Conservation (phyloP, 2,113 vertebrate species). For the Ondatra zibethicus region DNA sequence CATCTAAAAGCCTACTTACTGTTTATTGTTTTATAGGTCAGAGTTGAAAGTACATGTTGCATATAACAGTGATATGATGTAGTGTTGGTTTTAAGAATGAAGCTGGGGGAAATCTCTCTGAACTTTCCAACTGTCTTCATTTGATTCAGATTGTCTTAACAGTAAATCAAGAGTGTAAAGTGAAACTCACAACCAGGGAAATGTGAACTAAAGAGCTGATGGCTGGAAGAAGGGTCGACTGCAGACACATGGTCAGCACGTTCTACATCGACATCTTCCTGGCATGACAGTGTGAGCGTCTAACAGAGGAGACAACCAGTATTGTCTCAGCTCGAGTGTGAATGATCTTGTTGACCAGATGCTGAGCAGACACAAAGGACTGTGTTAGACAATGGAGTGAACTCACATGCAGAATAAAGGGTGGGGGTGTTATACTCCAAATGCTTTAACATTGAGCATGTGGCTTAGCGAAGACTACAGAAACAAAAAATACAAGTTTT, state of each 20-base stretch:
- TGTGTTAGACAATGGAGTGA: background rate
- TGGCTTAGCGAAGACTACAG: background rate
- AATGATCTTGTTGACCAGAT: background rate
- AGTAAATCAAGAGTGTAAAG: conserved; percentile 54
- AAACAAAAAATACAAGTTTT: background rate
- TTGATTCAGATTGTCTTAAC: conserved; percentile 34
- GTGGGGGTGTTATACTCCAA: background rate
- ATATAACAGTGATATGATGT: background rate
- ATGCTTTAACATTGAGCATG: background rate
- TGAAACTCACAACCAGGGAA: conserved; percentile 45
- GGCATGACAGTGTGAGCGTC: conserved; percentile 1
- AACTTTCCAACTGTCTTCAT: conserved; percentile 32
- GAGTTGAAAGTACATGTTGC: background rate
- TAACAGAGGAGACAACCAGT: conserved; percentile 27
- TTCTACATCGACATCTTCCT: background rate
- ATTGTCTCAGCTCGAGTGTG: conserved; percentile 26
- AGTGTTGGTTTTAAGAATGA: conserved; percentile 22
- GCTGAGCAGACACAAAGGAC: background rate
- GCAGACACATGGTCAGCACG: background rate
- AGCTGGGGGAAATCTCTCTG: background rate
- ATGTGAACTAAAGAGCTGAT: conserved; percentile 20
- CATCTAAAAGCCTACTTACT: conserved; percentile 22
- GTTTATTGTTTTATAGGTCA: background rate
- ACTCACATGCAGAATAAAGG: background rate
- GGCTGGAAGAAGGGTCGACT: background rate